Percentiles rank a stretch among this genome's conserved stretches.
Conservation (phyloP, 1,140 invertebrate species). For the Drosophila nasuta region DNA sequence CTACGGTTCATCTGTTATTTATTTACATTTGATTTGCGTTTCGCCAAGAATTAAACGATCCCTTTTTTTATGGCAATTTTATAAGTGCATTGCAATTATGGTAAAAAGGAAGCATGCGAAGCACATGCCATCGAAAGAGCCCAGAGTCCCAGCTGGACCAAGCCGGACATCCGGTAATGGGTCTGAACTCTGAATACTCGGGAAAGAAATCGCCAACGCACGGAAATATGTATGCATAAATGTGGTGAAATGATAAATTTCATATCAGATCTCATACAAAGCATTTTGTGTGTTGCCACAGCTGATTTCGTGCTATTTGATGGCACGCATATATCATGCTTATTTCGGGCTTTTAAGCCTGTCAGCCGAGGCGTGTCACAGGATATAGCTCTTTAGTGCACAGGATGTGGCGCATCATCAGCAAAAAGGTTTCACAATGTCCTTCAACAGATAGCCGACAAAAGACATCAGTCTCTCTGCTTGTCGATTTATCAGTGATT, state of each 20-base stretch:
- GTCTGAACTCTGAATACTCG: background rate
- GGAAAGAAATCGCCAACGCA: conserved; percentile 25
- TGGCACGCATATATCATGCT: conserved; percentile 60
- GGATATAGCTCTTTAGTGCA: conserved; percentile 68
- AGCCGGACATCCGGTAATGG: conserved; percentile 58
- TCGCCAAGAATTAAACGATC: conserved; percentile 51
- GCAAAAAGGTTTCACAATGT: conserved; percentile 39
- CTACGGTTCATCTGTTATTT: conserved; percentile 31
- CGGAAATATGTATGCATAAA: conserved; percentile 20
- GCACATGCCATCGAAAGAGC: background rate
- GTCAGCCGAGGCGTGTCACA: conserved; percentile 43
- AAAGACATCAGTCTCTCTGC: background rate
- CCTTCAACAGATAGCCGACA: conserved; percentile 13
- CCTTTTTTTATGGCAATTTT: conserved; percentile 45
- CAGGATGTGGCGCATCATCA: conserved; percentile 61
- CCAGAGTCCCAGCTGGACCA: conserved; percentile 29
- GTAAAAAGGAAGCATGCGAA: conserved; percentile 15
- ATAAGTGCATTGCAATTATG: conserved; percentile 66
- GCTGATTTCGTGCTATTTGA: conserved; percentile 48
- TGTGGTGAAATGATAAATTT: conserved; percentile 47
- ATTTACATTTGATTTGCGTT: conserved; percentile 61
- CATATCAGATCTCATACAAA: conserved; percentile 59
- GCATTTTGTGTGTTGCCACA: conserved; percentile 28
- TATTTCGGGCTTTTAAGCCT: conserved; percentile 53
- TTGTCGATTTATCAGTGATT: background rate